Base-by-base conservation (phyloP, 2,888 invertebrate species). In the Drosophila limbata region DNA sequence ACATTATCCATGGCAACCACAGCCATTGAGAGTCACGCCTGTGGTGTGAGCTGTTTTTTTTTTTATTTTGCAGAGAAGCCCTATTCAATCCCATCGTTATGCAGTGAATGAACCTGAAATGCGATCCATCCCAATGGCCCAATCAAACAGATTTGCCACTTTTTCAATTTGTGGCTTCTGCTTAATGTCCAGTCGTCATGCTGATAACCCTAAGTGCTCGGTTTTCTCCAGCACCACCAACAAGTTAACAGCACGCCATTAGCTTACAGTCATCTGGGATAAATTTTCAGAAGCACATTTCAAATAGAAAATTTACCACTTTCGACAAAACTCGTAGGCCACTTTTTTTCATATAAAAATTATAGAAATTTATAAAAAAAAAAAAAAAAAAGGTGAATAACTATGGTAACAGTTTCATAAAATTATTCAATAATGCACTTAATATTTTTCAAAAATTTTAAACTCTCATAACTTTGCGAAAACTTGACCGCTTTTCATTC, bases 21-120 rank as follows among this genome's bases (percentile, higher is more conserved):
- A 57, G 40, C 57, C 52, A 64, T 56, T 56, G 61, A 61, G 56
- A 70, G 61, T 56, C 56, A 35, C 44, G 33, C 61, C 28, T 61
- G 47, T 52, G 51, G 19, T 66, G 60, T 51, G 67, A 31, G 35
- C 33, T n/a, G 37, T 28, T 19, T 55, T n/a, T 33, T 17, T n/a
- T 42, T n/a, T 10, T 8, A 6, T 15, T 11, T 8, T 55, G 31
- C 40, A 15, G 35, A 60, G 69, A 82, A 79, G 71, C 77, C 78
- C 69, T 60, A 60, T 47, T 1, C 37, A 11, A 35, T n/a, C n/a
- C 44, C 19, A 42, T 52, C 19, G 28, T 52, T 44, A 48, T 40
- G 56, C 60, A 74, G 75, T 76, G 76, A 76, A 84, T 82, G 81
- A 84, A 77, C 81, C 81, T 77, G 81, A 85, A 81, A 81, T 79